Percentiles rank a stretch among this genome's conserved stretches.
phyloP scores from a whole-genome alignment of 2,797 vertebrate genomes.

The Semaprochilodus insignis region DNA sequence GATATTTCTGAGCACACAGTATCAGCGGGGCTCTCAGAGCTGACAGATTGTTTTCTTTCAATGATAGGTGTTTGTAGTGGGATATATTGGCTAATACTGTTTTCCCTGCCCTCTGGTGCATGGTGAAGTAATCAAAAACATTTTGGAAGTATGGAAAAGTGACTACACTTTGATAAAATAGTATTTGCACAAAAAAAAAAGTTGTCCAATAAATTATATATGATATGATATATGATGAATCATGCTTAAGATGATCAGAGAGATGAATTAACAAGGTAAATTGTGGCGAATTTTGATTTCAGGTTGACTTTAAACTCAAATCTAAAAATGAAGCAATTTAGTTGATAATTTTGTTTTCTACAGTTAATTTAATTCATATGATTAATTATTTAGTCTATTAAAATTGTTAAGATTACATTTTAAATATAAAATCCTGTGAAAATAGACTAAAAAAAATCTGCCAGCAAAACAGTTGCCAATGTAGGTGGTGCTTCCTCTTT shows the following conservation, averaged over 20 bases:
- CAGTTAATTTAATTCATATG: neutral
- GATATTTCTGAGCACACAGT: too few species aligned
- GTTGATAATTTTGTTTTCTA: neutral
- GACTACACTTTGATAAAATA: neutral
- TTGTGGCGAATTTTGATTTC: too few species aligned
- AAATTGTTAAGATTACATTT: neutral
- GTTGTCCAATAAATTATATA: too few species aligned
- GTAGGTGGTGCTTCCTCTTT: neutral
- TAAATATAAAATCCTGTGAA: neutral
- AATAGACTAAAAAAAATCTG: neutral
- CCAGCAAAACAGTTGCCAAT: too few species aligned
- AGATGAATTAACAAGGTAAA: neutral
- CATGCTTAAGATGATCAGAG: neutral
- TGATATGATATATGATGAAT: neutral
- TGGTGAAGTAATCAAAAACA: neutral
- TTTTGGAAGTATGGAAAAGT: neutral
- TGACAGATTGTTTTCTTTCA: too few species aligned
- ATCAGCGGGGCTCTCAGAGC: too few species aligned
- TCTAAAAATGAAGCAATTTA: neutral
- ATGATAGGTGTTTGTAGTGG: neutral
- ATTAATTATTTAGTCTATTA: neutral
- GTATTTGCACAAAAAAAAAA: too few species aligned
- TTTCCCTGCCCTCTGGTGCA: neutral
- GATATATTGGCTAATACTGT: neutral
- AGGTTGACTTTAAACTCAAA: too few species aligned